Evolutionary conservation across 2,797 vertebrate species (phyloP).

Genomic region (Pseudochaenichthys georgianus): DNA sequence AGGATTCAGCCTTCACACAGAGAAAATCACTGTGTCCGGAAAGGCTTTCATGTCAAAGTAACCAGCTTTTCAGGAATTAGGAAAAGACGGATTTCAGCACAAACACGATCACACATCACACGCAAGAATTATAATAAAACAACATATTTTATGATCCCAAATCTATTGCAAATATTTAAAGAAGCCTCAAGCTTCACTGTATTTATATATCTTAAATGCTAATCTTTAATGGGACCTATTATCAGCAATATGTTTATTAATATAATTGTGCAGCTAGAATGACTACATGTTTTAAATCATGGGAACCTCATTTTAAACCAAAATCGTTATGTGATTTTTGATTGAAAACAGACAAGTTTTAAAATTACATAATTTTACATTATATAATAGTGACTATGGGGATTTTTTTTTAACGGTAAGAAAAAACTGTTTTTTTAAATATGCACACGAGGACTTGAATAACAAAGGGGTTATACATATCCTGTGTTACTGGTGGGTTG

Average conservation of each 20-base stretch:
- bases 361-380: background rate
- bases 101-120: conserved; percentile 4
- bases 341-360: background rate
- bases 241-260: background rate
- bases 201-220: background rate
- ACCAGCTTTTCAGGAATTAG: conserved; percentile 42
- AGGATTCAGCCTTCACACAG: background rate
- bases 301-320: background rate
- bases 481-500: background rate
- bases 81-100: conserved; percentile 11
- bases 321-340: background rate
- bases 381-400: background rate
- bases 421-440: background rate
- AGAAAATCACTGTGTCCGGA: conserved; percentile 5
- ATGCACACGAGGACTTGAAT: background rate
- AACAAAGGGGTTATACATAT: background rate
- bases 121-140: background rate
- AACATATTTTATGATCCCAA: background rate
- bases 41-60: conserved; percentile 23
- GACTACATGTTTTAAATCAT: background rate
- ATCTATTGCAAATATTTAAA: conserved; percentile 14
- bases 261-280: background rate
- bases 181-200: background rate
- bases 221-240: background rate
- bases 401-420: background rate